Percentiles rank a stretch among this genome's conserved stretches.
phyloP scores from a whole-genome alignment of 2,797 vertebrate genomes.

The Lepidocolaptes lacrymiger region DNA sequence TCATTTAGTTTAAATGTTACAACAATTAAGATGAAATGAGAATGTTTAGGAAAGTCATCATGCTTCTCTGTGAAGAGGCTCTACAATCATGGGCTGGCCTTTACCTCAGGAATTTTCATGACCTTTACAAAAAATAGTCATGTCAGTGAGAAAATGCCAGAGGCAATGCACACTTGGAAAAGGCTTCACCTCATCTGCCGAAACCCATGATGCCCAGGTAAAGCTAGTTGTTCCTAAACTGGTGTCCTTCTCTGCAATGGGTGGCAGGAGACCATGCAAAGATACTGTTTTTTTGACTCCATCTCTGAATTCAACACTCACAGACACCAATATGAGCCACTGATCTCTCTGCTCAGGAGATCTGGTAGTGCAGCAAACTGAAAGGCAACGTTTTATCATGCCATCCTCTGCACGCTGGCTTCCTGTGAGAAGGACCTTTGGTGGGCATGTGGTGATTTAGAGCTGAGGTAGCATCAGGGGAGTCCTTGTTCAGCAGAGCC shows the following conservation, averaged over 20 bases:
- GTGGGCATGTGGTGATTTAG: no score
- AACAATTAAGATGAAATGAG: neutral
- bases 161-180: neutral
- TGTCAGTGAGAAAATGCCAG: neutral
- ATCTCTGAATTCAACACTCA: neutral
- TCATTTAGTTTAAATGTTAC: neutral
- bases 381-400: neutral
- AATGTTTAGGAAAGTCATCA: neutral
- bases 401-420: neutral
- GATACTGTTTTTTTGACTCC: fast-evolving
- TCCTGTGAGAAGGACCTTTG: neutral
- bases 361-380: neutral
- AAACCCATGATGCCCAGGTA: neutral
- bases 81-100: neutral
- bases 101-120: neutral
- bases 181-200: neutral
- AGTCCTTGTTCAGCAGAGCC: neutral
- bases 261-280: neutral
- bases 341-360: neutral
- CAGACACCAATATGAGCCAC: neutral
- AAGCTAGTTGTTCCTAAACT: neutral
- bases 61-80: neutral
- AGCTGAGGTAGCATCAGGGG: neutral
- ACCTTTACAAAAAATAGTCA: neutral
- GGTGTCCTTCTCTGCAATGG: fast-evolving